phyloP scores from a whole-genome alignment of 2,797 vertebrate genomes.

The Philypnodon macrostomus region DNA sequence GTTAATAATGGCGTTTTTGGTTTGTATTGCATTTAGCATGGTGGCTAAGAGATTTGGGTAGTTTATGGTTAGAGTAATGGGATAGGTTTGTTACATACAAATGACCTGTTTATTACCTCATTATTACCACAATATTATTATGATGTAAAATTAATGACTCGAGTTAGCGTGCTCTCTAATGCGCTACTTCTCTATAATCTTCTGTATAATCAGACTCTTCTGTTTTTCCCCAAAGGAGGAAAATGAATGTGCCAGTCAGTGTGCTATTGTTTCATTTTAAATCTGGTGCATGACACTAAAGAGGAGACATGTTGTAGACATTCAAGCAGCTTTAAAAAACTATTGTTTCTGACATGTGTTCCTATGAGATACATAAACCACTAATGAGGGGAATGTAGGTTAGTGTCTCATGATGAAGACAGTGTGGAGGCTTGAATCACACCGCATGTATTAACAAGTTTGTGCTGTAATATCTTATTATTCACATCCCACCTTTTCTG shows the following conservation, averaged over 20 bases:
- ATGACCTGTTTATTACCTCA: too few species aligned
- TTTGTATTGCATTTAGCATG: too few species aligned
- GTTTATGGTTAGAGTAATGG: too few species aligned
- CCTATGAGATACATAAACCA: neutral
- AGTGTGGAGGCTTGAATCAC: constrained; percentile 3
- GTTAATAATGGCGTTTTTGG: too few species aligned
- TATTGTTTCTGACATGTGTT: constrained; percentile 10
- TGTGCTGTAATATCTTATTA: constrained; percentile 19
- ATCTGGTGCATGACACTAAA: neutral
- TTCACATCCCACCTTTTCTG: constrained; percentile 10
- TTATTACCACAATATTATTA: too few species aligned
- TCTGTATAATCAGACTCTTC: neutral
- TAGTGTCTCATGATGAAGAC: constrained; percentile 1
- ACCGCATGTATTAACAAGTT: constrained; percentile 33
- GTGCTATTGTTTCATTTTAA: neutral
- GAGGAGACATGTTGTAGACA: constrained; percentile 4
- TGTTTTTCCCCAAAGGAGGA: constrained; percentile 1
- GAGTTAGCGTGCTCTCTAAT: too few species aligned
- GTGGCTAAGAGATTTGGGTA: too few species aligned
- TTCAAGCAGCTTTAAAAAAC: constrained; percentile 2
- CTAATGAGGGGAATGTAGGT: neutral
- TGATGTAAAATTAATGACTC: too few species aligned
- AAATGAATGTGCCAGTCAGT: constrained; percentile 1
- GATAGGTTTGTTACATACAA: too few species aligned
- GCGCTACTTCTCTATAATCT: too few species aligned